Base-by-base conservation (phyloP, 2,888 invertebrate species). In the Campoplex nolae region DNA sequence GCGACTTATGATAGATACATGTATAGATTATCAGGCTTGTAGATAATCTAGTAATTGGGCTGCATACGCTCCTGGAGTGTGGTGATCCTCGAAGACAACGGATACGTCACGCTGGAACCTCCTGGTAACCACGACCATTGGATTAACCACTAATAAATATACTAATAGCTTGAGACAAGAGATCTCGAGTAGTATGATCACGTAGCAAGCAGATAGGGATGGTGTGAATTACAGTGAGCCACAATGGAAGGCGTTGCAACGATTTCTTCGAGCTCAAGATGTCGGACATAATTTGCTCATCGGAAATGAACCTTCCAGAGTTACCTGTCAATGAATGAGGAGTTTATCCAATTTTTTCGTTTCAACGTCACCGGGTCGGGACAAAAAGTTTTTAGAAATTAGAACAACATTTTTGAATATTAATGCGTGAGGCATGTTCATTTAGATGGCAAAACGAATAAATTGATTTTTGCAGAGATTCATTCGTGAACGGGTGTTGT, bases 121-220 rank as follows among this genome's bases (percentile, higher is more conserved):
- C 35, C 48, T 56, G 35, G 45, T 23, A 71, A 45, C 48, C 45
- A 35, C 11, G n/a, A 71, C 56, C 7, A 78, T 56, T 70, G 62
- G 32, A 56, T 70, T 70, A 32, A 71, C 68, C 38, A 71, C 54
- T 51, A 68, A 62, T 35, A 62, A 80, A 80, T 73, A 80, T 54
- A 67, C 48, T 54, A 68, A 54, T 62, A 71, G 48, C 45, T 4
- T 45, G 45, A n/a, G n/a, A 42, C 45, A 8, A 16, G 4, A 35
- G 62, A 80, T 51, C 38, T 62, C 80, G 48, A 80, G 62, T 80
- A 80, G 80, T 73, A 73, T 32, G 62, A 73, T 9, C 35, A 62
- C 80, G 62, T 23, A 38, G 73, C 51, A 23, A 51, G 2, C 48
- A 51, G 62, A 73, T 65, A 71, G 38, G 6, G 38, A 38, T 38